A percentile compares a stretch with the other conserved stretches of the same genome.
Conservation (phyloP, 2,113 vertebrate species). For the Sebastes schlegelii region DNA sequence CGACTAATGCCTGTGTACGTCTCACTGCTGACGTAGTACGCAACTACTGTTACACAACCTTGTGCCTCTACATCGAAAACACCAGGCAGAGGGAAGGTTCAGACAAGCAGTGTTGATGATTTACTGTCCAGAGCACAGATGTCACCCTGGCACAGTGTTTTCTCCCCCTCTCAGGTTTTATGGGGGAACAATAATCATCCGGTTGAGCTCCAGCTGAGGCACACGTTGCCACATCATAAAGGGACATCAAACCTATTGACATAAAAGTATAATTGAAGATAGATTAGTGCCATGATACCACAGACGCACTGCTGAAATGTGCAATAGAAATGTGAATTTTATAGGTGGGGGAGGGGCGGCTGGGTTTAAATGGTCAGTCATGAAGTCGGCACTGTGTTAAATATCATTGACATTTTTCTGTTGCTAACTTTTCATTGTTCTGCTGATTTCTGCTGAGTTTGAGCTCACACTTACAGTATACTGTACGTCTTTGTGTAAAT, state of each 20-base stretch:
- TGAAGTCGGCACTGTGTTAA: not conserved
- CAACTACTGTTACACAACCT: conserved; percentile 59
- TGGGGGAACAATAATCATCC: conserved; percentile 68
- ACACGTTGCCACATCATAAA: conserved; percentile 49
- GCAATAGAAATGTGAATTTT: conserved; percentile 42
- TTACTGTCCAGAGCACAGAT: conserved; percentile 68
- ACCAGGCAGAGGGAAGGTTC: conserved; percentile 35
- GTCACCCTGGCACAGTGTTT: conserved; percentile 63
- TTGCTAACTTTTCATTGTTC: conserved; percentile 9
- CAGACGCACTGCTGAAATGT: conserved; percentile 24
- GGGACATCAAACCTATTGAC: conserved; percentile 44
- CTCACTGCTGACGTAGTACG: conserved; percentile 46
- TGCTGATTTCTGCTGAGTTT: conserved; percentile 22
- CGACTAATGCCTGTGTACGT: conserved; percentile 30
- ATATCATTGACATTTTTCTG: conserved; percentile 28
- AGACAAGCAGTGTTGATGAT: conserved; percentile 52
- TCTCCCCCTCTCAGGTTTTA: conserved; percentile 74
- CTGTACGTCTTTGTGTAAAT: conserved; percentile 35
- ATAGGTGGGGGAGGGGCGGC: not conserved
- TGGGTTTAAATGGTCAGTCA: conserved; percentile 10
- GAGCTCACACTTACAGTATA: not conserved
- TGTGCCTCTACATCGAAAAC: conserved; percentile 48
- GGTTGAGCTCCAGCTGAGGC: conserved; percentile 70
- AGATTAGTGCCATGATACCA: conserved; percentile 46
- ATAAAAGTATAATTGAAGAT: conserved; percentile 55